Conservation (phyloP, 2,888 invertebrate genomes). For the Phyllotreta striolata region DNA sequence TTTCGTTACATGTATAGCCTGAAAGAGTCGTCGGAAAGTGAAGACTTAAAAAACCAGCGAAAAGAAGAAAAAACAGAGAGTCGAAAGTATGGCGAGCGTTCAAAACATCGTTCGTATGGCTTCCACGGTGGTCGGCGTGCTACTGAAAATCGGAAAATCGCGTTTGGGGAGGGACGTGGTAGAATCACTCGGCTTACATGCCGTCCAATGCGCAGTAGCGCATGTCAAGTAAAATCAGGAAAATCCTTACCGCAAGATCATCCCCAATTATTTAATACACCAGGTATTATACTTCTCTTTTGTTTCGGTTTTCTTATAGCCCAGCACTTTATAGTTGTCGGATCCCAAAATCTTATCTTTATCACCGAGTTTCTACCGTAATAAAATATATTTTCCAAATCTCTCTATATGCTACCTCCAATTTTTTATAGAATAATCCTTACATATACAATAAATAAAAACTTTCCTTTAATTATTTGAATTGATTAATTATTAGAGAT, state of each 20-base stretch:
- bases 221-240: slow-evolving; percentile 40
- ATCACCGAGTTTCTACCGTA: too few relatives aligned
- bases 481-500: too few relatives aligned
- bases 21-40: slow-evolving; percentile 3
- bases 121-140: slow-evolving; percentile 26
- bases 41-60: slow-evolving; percentile 4
- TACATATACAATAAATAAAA: too few relatives aligned
- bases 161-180: slow-evolving; percentile 22
- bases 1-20: slow-evolving; percentile 25
- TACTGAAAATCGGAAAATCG: slow-evolving; percentile 30
- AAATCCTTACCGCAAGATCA: slow-evolving; percentile 43
- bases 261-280: slow-evolving; percentile 34
- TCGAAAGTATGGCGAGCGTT: slow-evolving; percentile 30
- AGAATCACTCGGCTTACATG: slow-evolving; percentile 36
- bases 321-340: slow-evolving; percentile 14
- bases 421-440: too few relatives aligned
- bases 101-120: slow-evolving; percentile 34
- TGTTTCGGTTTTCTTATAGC: slow-evolving; percentile 16
- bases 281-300: slow-evolving; percentile 6
- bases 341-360: too few relatives aligned
- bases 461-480: too few relatives aligned
- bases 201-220: slow-evolving; percentile 37
- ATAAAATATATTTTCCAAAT: too few relatives aligned
- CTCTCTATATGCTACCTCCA: too few relatives aligned
- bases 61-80: slow-evolving; percentile 19